phyloP scores from a whole-genome alignment of 2,797 vertebrate species.

The Mionectes olivaceus region DNA sequence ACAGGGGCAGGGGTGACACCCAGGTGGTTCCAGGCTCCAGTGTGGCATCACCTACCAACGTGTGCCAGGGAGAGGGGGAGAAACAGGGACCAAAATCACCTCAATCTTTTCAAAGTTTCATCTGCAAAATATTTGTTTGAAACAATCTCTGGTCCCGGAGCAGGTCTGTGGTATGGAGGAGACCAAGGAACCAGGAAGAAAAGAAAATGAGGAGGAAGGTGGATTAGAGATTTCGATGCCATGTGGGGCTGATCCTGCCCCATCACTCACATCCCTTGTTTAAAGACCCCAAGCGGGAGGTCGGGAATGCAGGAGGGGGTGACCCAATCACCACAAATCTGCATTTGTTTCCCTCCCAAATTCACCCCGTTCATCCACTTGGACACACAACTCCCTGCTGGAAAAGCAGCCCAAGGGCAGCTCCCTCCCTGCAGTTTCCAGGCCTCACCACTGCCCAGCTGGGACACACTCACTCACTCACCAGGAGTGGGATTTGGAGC shows the following conservation, averaged over 20 bases:
- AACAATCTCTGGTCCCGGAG: neutral
- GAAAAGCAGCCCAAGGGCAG: neutral
- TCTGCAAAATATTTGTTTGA: neutral
- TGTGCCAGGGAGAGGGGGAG: neutral
- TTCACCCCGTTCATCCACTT: neutral
- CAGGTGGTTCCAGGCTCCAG: fast-evolving
- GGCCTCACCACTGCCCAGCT: neutral
- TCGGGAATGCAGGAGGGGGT: neutral
- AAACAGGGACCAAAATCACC: neutral
- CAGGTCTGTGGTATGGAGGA: neutral
- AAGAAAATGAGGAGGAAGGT: neutral
- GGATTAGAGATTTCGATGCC: neutral
- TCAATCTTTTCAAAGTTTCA: neutral
- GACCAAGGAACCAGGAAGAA: neutral
- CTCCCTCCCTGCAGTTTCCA: neutral
- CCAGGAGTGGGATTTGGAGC: neutral
- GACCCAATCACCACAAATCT: neutral
- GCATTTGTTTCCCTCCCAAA: neutral
- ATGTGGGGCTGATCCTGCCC: neutral
- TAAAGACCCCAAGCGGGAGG: neutral
- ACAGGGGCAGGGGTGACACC: neutral
- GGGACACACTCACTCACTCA: too few relatives aligned
- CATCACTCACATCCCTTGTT: neutral
- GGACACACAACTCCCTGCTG: fast-evolving
- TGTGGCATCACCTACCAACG: neutral